phyloP scores from a whole-genome alignment of 2,888 invertebrate genomes.

The Orchesellides sinensis region DNA sequence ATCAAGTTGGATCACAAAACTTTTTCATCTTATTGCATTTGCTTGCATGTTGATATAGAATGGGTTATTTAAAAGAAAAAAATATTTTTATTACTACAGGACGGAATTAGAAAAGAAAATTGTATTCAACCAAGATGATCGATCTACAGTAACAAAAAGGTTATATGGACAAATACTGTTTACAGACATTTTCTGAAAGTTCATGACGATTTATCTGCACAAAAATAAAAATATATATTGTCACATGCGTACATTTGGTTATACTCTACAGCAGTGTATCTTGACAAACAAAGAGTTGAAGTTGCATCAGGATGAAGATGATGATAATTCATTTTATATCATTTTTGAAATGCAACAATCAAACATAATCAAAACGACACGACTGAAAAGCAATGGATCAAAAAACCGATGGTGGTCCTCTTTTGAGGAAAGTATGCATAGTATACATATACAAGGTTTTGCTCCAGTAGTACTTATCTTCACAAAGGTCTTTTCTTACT shows the following conservation, averaged over 20 bases:
- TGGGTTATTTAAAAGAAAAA: neutral
- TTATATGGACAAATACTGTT: too few species aligned
- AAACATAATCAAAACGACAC: slow-evolving; percentile 54
- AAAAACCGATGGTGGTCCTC: slow-evolving; percentile 60
- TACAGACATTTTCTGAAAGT: too few species aligned
- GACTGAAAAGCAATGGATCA: slow-evolving; percentile 29
- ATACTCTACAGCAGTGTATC: neutral
- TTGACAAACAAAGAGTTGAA: slow-evolving; percentile 2
- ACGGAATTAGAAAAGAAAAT: too few species aligned
- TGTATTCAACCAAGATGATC: neutral
- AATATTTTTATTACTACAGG: neutral
- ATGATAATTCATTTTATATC: slow-evolving; percentile 39
- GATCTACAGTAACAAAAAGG: neutral
- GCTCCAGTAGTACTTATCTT: slow-evolving; percentile 39
- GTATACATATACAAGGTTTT: slow-evolving; percentile 32
- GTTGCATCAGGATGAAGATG: slow-evolving; percentile 2
- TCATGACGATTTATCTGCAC: neutral
- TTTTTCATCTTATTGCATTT: neutral
- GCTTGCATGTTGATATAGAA: neutral
- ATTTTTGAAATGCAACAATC: slow-evolving; percentile 49
- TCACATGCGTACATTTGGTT: neutral
- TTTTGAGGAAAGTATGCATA: slow-evolving; percentile 15
- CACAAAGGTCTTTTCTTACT: slow-evolving; percentile 16
- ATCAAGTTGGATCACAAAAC: neutral
- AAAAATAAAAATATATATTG: neutral